These are phyloP conservation scores for Myopa testacea DNA, from an alignment of 2,888 invertebrate species.

Conservation along the genomic window DNA sequence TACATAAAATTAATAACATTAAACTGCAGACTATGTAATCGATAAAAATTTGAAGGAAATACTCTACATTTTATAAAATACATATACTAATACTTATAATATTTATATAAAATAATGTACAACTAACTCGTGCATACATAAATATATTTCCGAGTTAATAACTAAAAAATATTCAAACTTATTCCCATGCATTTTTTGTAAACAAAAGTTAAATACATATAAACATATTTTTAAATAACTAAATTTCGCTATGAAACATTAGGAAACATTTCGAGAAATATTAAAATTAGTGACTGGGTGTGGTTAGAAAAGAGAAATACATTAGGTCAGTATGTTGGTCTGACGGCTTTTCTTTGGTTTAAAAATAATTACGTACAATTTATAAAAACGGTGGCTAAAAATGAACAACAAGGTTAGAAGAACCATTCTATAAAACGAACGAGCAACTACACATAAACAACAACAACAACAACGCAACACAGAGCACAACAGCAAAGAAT, in stretches of 20 bases:
- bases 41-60: no score
- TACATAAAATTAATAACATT: no score
- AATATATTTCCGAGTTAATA: background rate
- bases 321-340: constrained; percentile 13
- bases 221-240: background rate
- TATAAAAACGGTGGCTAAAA: background rate
- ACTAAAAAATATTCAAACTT: background rate
- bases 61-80: no score
- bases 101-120: no score
- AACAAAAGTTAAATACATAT: background rate
- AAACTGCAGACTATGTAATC: no score
- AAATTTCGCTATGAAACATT: no score
- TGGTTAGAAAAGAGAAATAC: background rate
- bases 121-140: no score
- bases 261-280: background rate
- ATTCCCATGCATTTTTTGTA: no score
- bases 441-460: background rate
- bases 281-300: background rate
- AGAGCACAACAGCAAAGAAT: background rate
- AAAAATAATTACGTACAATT: background rate
- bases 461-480: background rate
- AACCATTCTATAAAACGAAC: background rate
- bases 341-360: background rate
- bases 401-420: constrained; percentile 7
- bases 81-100: no score